A percentile compares a stretch with the other conserved stretches of the same genome.
These are phyloP conservation scores for Petroica traversi DNA, from an alignment of 2,113 vertebrate species.

Conservation along the genomic window DNA sequence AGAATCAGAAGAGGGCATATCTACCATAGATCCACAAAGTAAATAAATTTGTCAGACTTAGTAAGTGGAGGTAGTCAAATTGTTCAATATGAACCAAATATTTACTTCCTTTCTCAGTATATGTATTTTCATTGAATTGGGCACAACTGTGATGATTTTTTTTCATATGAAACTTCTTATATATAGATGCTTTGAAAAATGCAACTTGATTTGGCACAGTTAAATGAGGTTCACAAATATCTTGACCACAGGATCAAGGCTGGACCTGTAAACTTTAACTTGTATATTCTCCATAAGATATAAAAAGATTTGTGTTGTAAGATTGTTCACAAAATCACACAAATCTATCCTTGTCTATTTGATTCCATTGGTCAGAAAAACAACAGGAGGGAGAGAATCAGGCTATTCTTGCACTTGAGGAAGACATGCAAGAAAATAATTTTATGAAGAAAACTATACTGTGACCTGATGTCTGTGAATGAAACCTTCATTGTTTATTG, in stretches of 20 bases:
- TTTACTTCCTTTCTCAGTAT: background rate
- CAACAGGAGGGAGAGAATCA: background rate
- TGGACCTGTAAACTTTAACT: background rate
- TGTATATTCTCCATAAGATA: rapidly evolving
- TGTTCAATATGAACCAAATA: background rate
- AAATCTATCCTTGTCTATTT: background rate
- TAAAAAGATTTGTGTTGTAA: background rate
- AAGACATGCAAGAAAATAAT: background rate
- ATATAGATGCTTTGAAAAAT: background rate
- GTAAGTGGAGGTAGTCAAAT: background rate
- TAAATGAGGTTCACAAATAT: background rate
- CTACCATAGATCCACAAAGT: background rate
- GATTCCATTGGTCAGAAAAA: background rate
- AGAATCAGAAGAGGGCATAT: constrained; percentile 14
- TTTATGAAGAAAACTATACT: background rate
- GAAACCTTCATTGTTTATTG: background rate
- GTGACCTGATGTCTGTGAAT: background rate
- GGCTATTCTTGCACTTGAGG: background rate
- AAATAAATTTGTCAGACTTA: background rate
- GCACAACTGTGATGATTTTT: background rate
- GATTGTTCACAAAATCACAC: background rate
- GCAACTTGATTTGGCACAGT: background rate
- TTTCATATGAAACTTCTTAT: background rate
- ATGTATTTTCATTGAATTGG: background rate
- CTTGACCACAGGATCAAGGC: background rate